These are phyloP conservation scores for Edolisoma coerulescens DNA, from an alignment of 2,113 vertebrate species.

Conservation along the genomic window DNA sequence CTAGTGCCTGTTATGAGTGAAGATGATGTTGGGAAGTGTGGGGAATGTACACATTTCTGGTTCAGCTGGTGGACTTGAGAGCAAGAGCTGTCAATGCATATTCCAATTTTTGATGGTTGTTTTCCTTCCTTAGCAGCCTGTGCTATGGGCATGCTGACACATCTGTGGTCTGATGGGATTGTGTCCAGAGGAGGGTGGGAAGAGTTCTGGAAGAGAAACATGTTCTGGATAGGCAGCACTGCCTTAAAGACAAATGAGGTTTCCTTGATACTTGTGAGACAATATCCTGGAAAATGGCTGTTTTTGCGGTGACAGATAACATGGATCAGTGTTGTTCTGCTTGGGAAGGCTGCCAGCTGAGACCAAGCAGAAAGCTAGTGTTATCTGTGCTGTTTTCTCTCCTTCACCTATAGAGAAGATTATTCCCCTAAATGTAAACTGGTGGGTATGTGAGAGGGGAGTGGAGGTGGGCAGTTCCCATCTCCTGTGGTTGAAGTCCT, in stretches of 20 bases:
- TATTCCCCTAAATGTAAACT: not conserved
- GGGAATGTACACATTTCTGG: fast-evolving
- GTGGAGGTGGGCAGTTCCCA: not conserved
- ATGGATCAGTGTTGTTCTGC: not conserved
- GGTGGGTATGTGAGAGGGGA: too few relatives aligned
- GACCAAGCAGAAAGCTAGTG: not conserved
- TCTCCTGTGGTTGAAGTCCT: not conserved
- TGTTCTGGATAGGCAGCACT: not conserved
- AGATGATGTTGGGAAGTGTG: not conserved
- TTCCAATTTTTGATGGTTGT: not conserved
- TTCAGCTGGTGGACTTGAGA: not conserved
- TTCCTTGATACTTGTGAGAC: not conserved
- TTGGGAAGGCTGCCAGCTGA: not conserved
- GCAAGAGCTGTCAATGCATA: not conserved
- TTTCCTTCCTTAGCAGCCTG: not conserved
- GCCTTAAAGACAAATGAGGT: not conserved
- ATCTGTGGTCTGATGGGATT: not conserved
- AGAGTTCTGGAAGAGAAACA: not conserved
- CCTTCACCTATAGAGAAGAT: not conserved
- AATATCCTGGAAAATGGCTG: not conserved
- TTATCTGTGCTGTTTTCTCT: not conserved
- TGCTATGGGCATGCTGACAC: not conserved
- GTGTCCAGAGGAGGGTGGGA: not conserved
- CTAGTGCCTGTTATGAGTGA: not conserved
- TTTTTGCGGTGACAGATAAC: not conserved